Base-by-base conservation (phyloP, 2,888 invertebrate genomes). In the Cataglyphis rosenhaueri region DNA sequence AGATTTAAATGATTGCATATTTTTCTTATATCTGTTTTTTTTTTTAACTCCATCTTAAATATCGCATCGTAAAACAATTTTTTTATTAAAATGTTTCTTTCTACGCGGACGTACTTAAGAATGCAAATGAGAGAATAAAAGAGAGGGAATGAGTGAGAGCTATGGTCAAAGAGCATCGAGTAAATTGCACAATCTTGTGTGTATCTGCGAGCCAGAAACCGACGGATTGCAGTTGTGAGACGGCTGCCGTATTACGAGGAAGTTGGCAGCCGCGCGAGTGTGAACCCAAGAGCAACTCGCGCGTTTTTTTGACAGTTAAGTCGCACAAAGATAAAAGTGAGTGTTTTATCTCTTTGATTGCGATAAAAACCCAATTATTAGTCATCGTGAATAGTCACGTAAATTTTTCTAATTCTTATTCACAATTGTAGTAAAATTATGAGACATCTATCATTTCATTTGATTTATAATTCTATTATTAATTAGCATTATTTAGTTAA, bases 151-250 rank as follows among this genome's bases (percentile, higher is more conserved):
- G n/a, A 44, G 18, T 9, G 9, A 48, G 44, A 65, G 29, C 85
- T 81, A 85, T 87, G 93, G 90, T 85, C 93, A 93, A 93, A 93
- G 93, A 89, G 91, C 93, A 92, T 85, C 82, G 81, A 68, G 48
- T 44, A 65, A 74, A 83, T 92, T 91, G 89, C 92, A 92, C 89
- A 92, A 92, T 87, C 68, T 86, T 75, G 82, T 18, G 86, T 52
- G n/a, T 90, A 88, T 91, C 81, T 82, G 74, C 82, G 85, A 89
- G 91, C 89, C 83, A 89, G 88, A 89, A 88, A 91, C 86, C 91
- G 89, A 89, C 84, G 81, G 71, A 84, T 86, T 87, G 78, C 91
- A 93, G 92, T 93, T 91, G 91, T 92, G 88, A 88, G 89, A 88
- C 85, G 88, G 83, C 87, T 88, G 86, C 88, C 88, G 89, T 73